A percentile compares a stretch with the other conserved stretches of the same genome.
These are phyloP conservation scores for Oryzias celebensis DNA, from an alignment of 2,113 vertebrate genomes.

Conservation along the genomic window DNA sequence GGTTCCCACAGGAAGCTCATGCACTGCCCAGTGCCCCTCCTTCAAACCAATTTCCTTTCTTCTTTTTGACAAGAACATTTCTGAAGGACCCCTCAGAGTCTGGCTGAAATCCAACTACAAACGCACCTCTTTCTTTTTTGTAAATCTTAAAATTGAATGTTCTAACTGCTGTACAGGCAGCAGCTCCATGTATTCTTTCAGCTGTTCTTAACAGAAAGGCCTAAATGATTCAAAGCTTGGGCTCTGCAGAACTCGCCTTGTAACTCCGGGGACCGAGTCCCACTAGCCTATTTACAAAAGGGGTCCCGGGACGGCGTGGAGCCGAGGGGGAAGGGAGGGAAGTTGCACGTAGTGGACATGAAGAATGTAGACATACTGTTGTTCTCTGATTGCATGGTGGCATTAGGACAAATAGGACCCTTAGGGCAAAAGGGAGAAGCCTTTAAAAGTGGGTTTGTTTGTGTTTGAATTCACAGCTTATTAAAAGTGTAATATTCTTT, in stretches of 20 bases:
- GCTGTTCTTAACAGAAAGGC: conserved; percentile 9
- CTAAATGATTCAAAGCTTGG: conserved; percentile 38
- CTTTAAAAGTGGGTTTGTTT: conserved; percentile 45
- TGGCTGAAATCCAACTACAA: conserved; percentile 58
- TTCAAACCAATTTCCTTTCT: conserved; percentile 23
- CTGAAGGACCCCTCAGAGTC: conserved; percentile 55
- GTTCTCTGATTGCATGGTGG: conserved; percentile 34
- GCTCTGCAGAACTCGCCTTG: conserved; percentile 12
- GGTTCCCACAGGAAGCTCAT: conserved; percentile 61
- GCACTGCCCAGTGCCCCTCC: conserved; percentile 23
- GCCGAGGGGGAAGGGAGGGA: conserved; percentile 15
- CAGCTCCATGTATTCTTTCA: conserved; percentile 17
- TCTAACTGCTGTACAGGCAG: conserved; percentile 21
- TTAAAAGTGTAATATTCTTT: conserved; percentile 31
- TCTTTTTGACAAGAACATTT: conserved; percentile 27
- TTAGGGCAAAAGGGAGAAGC: conserved; percentile 23
- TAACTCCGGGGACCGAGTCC: conserved; percentile 37
- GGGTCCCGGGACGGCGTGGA: conserved; percentile 14
- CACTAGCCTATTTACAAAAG: conserved; percentile 57
- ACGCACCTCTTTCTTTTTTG: conserved; percentile 23
- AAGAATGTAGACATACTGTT: conserved; percentile 24
- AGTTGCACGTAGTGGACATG: conserved; percentile 6
- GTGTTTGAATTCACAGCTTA: conserved; percentile 35
- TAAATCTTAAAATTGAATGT: conserved; percentile 29
- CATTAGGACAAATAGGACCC: conserved; percentile 27